Percentiles rank a stretch among this genome's conserved stretches.
These are phyloP conservation scores for Polia nebulosa DNA, from an alignment of 2,888 invertebrate species.

Conservation along the genomic window DNA sequence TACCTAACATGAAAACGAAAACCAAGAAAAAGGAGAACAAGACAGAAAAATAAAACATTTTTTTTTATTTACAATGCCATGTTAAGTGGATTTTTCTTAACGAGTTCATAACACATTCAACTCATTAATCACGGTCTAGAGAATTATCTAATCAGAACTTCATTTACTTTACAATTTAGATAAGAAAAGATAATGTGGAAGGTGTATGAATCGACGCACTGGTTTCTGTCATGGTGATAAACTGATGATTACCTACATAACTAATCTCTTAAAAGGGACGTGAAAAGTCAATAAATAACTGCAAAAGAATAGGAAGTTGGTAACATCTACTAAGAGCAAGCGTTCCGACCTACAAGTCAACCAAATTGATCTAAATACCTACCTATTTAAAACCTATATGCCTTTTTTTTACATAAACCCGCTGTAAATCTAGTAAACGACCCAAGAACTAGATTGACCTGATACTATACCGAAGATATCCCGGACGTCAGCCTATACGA, in stretches of 20 bases:
- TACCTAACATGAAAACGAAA: too few species aligned
- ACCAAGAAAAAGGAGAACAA: not conserved
- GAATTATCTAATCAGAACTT: not conserved
- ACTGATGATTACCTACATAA: not conserved
- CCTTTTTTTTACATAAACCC: not conserved
- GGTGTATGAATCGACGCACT: not conserved
- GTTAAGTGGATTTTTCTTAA: not conserved
- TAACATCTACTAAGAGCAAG: not conserved
- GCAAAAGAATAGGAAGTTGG: not conserved
- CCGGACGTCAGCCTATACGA: too few species aligned
- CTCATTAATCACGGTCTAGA: conserved; percentile 3
- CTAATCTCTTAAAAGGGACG: not conserved
- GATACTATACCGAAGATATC: too few species aligned
- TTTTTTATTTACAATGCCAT: not conserved
- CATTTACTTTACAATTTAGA: not conserved
- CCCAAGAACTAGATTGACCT: too few species aligned
- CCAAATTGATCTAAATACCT: not conserved
- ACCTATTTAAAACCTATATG: not conserved
- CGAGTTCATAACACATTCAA: not conserved
- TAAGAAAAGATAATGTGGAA: not conserved
- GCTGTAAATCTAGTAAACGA: too few species aligned
- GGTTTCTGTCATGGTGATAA: not conserved
- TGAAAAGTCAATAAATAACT: not conserved
- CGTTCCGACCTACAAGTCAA: not conserved
- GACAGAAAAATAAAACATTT: not conserved